Percentiles rank a stretch among this genome's conserved stretches.
Conservation (phyloP, 2,888 invertebrate species). For the Antitype chi region DNA sequence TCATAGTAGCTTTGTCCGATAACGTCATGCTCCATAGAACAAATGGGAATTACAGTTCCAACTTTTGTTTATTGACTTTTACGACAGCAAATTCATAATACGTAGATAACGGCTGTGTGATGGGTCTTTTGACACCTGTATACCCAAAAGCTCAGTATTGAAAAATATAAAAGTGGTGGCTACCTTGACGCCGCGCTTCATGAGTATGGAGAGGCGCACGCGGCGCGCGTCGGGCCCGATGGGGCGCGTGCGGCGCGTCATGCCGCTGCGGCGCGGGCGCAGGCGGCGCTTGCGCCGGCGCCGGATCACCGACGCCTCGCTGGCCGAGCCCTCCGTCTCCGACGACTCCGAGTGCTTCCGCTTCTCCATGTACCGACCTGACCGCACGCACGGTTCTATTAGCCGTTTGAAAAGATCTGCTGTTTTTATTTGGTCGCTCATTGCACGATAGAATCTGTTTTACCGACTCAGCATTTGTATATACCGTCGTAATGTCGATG, state of each 20-base stretch:
- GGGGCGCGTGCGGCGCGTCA: slow-evolving; percentile 28
- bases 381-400: not conserved
- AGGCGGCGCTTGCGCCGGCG: slow-evolving; percentile 50
- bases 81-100: not conserved
- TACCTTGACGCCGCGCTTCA: slow-evolving; percentile 82
- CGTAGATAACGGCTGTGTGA: not conserved
- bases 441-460: not conserved
- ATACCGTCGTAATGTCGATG: too few species aligned
- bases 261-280: slow-evolving; percentile 14
- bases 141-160: not conserved
- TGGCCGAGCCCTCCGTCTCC: slow-evolving; percentile 33
- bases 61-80: not conserved
- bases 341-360: slow-evolving; percentile 40
- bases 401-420: not conserved
- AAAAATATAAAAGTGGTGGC: not conserved
- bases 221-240: slow-evolving; percentile 75
- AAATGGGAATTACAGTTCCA: too few species aligned
- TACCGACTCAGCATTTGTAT: not conserved
- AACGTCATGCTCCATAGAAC: too few species aligned
- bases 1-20: too few species aligned
- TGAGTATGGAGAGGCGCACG: slow-evolving; percentile 78
- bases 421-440: not conserved
- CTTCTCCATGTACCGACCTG: slow-evolving; percentile 30
- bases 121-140: not conserved
- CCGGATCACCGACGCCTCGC: slow-evolving; percentile 47